Percentiles rank a stretch among this genome's conserved stretches.
These are phyloP conservation scores for Mnemiopsis leidyi DNA, from an alignment of 37 sponge, comb jelly and placozoan species.

Conservation along the genomic window DNA sequence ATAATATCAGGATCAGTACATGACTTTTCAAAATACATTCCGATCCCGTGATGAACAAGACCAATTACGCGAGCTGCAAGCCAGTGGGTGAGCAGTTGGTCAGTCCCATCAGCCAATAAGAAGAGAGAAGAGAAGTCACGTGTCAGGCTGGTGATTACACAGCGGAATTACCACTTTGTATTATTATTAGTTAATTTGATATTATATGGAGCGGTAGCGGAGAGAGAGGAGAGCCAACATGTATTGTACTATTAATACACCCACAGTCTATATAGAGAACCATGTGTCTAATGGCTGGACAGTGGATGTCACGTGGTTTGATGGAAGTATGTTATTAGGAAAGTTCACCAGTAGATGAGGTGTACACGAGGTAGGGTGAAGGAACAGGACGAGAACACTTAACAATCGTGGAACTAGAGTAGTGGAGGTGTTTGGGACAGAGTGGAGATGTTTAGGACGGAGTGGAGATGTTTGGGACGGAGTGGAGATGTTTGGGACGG, in stretches of 20 bases:
- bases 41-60: background rate
- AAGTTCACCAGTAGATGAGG: no score
- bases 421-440: background rate
- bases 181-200: background rate
- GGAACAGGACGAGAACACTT: no score
- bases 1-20: background rate
- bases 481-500: constrained; percentile 12
- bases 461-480: background rate
- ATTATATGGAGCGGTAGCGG: background rate
- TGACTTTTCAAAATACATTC: background rate
- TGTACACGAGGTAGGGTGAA: background rate
- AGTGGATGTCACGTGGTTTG: no score
- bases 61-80: background rate
- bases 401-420: background rate
- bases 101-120: background rate
- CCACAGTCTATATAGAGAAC: background rate
- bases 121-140: background rate
- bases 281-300: background rate
- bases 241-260: background rate
- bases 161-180: background rate
- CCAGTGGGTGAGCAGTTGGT: background rate
- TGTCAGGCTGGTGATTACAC: background rate
- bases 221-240: background rate
- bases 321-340: no score
- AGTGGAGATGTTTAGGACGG: background rate